Percentiles rank a stretch among this genome's conserved stretches.
These are phyloP conservation scores for Hydrotaea cyrtoneurina DNA, from an alignment of 2,888 invertebrate species.

Conservation along the genomic window DNA sequence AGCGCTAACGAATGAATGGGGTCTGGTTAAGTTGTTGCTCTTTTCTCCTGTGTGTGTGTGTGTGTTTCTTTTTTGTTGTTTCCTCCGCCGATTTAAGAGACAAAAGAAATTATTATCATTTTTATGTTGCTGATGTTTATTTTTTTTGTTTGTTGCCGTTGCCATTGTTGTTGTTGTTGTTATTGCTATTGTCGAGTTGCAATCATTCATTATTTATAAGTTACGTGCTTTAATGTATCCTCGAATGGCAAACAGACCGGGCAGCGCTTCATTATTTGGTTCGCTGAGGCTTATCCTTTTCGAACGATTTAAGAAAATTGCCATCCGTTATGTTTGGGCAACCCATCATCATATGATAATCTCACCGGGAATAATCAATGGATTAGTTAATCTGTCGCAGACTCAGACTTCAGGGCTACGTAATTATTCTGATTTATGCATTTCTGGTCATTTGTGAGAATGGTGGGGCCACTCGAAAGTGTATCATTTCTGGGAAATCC, in stretches of 20 bases:
- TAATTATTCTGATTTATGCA: neutral
- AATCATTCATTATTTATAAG: slow-evolving; percentile 65
- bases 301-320: slow-evolving; percentile 50
- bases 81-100: slow-evolving; percentile 36
- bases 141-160: no score
- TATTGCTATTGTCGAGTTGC: slow-evolving; percentile 27
- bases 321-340: slow-evolving; percentile 36
- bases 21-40: neutral
- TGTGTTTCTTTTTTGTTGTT: no score
- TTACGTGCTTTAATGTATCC: slow-evolving; percentile 56
- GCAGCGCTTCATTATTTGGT: slow-evolving; percentile 19
- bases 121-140: slow-evolving; percentile 32
- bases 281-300: slow-evolving; percentile 44
- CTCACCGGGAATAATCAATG: slow-evolving; percentile 21
- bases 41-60: neutral
- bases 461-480: neutral
- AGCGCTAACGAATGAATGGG: slow-evolving; percentile 23
- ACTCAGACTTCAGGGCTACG: neutral
- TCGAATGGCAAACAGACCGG: slow-evolving; percentile 9
- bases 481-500: no score
- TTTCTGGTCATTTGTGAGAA: neutral
- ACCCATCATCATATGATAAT: slow-evolving; percentile 2
- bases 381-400: slow-evolving; percentile 19
- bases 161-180: slow-evolving; percentile 7
- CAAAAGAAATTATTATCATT: slow-evolving; percentile 60